Conservation (phyloP, 53 echinoderm and acorn worm genomes). For the Echinometra lucunter region DNA sequence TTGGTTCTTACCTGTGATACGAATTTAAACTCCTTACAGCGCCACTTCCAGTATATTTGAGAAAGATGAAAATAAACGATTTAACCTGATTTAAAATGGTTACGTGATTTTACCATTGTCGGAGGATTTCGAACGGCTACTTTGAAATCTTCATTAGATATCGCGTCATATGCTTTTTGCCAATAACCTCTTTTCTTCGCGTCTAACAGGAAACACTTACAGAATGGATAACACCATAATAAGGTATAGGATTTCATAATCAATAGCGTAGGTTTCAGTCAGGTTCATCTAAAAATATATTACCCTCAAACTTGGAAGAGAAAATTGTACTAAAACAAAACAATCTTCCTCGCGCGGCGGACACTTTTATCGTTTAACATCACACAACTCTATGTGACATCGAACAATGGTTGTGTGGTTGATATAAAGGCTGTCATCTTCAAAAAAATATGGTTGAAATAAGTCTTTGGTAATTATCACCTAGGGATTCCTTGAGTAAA, state of each 20-base stretch:
- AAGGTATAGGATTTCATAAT: background rate
- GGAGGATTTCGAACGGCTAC: background rate
- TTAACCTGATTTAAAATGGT: background rate
- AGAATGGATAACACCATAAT: background rate
- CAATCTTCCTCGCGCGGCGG: background rate
- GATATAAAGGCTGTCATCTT: slow-evolving; percentile 61
- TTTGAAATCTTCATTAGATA: slow-evolving; percentile 42
- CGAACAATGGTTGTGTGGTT: slow-evolving; percentile 3
- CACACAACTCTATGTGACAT: background rate
- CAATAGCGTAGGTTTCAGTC: background rate
- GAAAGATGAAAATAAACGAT: background rate
- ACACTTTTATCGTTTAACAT: background rate
- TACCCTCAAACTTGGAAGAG: background rate
- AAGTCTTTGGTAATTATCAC: slow-evolving; percentile 62
- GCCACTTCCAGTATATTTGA: background rate
- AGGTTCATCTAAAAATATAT: background rate
- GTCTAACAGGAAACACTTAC: background rate
- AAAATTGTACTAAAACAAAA: background rate
- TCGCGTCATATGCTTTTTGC: background rate
- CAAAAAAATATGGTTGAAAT: slow-evolving; percentile 21
- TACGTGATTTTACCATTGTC: background rate
- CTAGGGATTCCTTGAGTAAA: slow-evolving; percentile 64
- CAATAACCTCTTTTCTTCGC: background rate
- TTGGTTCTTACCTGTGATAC: background rate
- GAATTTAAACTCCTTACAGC: background rate